phyloP scores from a whole-genome alignment of 2,113 vertebrate genomes.

The Pipra filicauda region DNA sequence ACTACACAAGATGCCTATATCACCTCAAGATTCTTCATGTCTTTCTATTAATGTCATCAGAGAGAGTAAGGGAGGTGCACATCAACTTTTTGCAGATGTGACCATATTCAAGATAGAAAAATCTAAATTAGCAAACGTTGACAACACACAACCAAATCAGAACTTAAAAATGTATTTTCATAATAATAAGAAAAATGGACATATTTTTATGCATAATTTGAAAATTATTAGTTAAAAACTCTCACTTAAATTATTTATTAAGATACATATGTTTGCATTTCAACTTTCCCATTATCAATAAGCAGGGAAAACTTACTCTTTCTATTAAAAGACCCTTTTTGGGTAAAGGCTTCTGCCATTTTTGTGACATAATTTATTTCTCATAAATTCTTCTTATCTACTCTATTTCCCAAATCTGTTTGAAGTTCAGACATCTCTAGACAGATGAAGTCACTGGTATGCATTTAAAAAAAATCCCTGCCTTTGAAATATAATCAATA shows the following conservation, averaged over 20 bases:
- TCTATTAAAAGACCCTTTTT: neutral
- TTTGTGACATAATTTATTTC: conserved; percentile 31
- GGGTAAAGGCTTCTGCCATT: neutral
- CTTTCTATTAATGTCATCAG: neutral
- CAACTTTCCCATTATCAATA: neutral
- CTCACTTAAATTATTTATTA: conserved; percentile 2
- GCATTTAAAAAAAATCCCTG: neutral
- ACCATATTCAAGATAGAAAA: neutral
- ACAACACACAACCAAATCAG: conserved; percentile 18
- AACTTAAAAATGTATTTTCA: conserved; percentile 24
- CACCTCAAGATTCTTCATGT: neutral
- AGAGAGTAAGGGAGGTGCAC: neutral
- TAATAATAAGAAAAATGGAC: neutral
- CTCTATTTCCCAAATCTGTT: conserved; percentile 27
- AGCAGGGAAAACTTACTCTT: neutral
- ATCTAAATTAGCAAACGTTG: conserved; percentile 23
- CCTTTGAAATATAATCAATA: conserved; percentile 64
- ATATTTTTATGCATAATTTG: conserved; percentile 10
- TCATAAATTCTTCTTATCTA: conserved; percentile 26
- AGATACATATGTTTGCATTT: neutral
- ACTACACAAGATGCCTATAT: neutral
- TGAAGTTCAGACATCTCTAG: conserved; percentile 45
- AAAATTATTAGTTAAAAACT: neutral
- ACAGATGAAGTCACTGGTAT: conserved; percentile 31
- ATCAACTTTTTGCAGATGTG: neutral